Percentiles rank a stretch among this genome's conserved stretches.
Evolutionary conservation across 2,888 invertebrate species (phyloP).

Genomic region (Imbricaverruca yamaguchii): DNA sequence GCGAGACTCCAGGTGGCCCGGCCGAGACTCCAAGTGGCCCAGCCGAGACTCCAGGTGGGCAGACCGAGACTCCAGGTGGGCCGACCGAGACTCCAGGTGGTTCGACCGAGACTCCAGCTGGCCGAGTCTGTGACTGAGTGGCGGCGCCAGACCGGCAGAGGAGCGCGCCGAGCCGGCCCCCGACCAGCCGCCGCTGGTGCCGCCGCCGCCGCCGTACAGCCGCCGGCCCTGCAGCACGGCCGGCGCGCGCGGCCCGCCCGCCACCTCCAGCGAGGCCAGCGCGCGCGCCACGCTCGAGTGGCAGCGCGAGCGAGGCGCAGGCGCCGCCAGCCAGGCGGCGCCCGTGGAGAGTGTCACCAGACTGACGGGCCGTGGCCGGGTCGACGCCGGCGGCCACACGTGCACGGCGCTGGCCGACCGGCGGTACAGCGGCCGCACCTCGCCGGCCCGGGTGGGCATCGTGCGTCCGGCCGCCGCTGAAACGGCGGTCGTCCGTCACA

Average conservation of each 20-base stretch:
- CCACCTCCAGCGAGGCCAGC: conserved; percentile 8
- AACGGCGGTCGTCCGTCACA: too few species aligned
- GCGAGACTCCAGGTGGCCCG: not conserved
- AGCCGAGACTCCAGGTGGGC: not conserved
- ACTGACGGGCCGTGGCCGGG: not conserved
- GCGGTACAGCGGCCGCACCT: not conserved
- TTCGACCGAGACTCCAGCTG: not conserved
- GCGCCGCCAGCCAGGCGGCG: not conserved
- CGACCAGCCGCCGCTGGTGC: too few species aligned
- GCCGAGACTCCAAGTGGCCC: not conserved
- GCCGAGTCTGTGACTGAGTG: not conserved
- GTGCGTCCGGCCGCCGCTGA: too few species aligned
- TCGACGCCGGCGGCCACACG: not conserved
- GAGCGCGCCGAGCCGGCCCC: not conserved
- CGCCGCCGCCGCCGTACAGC: not conserved
- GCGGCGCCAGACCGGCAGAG: not conserved
- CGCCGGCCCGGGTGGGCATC: too few species aligned
- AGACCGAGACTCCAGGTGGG: not conserved
- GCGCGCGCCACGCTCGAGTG: conserved; percentile 5
- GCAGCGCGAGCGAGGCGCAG: not conserved
- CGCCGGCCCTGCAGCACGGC: not conserved
- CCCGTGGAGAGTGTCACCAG: not conserved
- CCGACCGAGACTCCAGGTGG: not conserved
- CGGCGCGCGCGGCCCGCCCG: not conserved
- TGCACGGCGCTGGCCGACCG: not conserved